Percentiles rank a stretch among this genome's conserved stretches.
Conservation (phyloP, 1,140 invertebrate species). For the Caenorhabditis remanei region DNA sequence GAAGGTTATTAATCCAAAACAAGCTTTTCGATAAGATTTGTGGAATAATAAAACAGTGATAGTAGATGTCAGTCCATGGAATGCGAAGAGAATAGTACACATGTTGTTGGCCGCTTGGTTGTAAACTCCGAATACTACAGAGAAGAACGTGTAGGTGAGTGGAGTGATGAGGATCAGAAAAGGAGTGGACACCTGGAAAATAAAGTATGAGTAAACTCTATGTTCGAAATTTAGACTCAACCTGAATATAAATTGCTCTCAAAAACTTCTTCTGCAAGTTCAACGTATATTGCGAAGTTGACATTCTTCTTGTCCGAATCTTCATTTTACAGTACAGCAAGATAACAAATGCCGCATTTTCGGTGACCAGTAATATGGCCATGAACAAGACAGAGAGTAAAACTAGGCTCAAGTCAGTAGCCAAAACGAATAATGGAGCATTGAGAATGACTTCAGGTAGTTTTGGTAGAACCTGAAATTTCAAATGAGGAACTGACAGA, state of each 20-base stretch:
- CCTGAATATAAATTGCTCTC: conserved; percentile 12
- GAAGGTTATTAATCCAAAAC: background rate
- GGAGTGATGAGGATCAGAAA: background rate
- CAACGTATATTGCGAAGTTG: conserved; percentile 10
- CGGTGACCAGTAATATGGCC: background rate
- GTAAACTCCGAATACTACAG: background rate
- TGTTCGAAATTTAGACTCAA: background rate
- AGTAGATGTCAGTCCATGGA: background rate
- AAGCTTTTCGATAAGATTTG: conserved; percentile 9
- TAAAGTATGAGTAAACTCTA: background rate
- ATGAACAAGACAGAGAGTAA: background rate
- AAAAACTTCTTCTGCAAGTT: conserved; percentile 23
- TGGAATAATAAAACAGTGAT: background rate
- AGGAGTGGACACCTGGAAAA: conserved; percentile 12
- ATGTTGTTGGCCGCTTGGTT: conserved; percentile 8
- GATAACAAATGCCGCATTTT: background rate
- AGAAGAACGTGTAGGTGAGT: background rate
- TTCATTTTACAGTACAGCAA: background rate
- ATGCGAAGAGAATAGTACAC: background rate
- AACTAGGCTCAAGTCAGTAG: background rate
- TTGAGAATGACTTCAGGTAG: background rate
- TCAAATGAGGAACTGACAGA: background rate
- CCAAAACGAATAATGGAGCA: background rate
- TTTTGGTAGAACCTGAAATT: conserved; percentile 1
- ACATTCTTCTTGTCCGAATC: background rate